Conservation (phyloP, 2,113 vertebrate species). For the Paratilapia polleni region DNA sequence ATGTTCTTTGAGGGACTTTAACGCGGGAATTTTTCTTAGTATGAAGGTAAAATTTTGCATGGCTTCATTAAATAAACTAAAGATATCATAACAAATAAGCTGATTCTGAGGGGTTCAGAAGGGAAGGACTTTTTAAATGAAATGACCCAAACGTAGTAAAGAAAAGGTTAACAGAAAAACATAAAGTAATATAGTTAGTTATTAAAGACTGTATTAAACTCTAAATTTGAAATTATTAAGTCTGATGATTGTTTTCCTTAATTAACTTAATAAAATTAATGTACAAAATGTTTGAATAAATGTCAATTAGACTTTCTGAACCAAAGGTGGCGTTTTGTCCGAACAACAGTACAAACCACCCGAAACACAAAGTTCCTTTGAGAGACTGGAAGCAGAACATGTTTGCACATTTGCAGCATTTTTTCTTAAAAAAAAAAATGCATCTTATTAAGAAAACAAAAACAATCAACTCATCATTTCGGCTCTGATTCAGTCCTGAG, state of each 20-base stretch:
- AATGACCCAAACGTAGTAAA: fast-evolving
- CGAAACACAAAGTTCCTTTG: not conserved
- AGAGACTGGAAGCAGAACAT: not conserved
- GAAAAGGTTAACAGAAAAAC: no score
- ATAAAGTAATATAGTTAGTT: no score
- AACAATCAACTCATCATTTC: not conserved
- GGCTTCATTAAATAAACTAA: not conserved
- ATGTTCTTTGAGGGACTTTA: not conserved
- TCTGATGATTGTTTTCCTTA: no score
- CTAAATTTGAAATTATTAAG: not conserved
- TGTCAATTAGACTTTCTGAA: not conserved
- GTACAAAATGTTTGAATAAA: not conserved
- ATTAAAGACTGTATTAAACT: not conserved
- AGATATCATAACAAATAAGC: not conserved
- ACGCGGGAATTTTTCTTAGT: not conserved
- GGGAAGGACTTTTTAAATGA: not conserved
- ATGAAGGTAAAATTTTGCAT: not conserved
- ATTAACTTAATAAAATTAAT: no score
- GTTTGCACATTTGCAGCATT: not conserved
- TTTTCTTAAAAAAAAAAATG: not conserved
- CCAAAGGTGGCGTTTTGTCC: not conserved
- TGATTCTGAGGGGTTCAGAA: not conserved
- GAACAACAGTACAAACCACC: fast-evolving
- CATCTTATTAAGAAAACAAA: no score
- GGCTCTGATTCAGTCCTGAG: not conserved